Evolutionary conservation across 2,113 vertebrate genomes (phyloP).

Genomic region (Tretioscincus oriximinensis): DNA sequence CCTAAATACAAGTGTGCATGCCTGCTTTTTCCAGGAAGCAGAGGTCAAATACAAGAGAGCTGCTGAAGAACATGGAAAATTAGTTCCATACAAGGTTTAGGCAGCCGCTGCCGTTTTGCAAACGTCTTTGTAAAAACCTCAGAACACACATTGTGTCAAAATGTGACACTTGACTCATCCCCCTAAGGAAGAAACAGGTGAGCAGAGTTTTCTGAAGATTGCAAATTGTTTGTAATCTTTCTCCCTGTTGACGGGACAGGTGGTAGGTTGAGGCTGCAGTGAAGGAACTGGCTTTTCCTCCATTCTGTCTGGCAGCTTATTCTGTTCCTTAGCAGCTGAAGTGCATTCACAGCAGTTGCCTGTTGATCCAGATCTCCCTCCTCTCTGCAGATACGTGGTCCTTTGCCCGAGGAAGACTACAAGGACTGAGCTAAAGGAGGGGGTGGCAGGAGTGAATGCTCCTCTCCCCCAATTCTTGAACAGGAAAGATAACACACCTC

Average conservation of each 20-base stretch:
- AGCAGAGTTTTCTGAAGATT: neutral
- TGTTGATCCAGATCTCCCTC: neutral
- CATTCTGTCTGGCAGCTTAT: fast-evolving
- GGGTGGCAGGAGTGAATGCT: no score
- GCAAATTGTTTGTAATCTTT: neutral
- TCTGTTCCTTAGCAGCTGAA: no score
- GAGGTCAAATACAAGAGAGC: neutral
- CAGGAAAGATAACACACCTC: neutral
- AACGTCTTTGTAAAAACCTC: neutral
- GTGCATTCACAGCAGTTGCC: neutral
- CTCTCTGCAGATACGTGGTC: no score
- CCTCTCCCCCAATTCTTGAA: neutral
- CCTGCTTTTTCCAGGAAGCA: neutral
- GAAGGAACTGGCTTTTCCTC: no score
- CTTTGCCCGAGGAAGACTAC: neutral
- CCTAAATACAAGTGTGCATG: neutral
- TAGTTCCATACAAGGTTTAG: no score
- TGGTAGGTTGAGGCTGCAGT: neutral
- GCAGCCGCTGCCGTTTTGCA: neutral
- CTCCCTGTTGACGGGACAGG: no score
- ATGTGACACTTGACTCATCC: neutral
- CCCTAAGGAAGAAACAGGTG: neutral
- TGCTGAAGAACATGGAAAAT: no score
- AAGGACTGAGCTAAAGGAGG: neutral
- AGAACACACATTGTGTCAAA: neutral